Evolutionary conservation across 2,113 vertebrate species (phyloP).

Genomic region (Perca fluviatilis): DNA sequence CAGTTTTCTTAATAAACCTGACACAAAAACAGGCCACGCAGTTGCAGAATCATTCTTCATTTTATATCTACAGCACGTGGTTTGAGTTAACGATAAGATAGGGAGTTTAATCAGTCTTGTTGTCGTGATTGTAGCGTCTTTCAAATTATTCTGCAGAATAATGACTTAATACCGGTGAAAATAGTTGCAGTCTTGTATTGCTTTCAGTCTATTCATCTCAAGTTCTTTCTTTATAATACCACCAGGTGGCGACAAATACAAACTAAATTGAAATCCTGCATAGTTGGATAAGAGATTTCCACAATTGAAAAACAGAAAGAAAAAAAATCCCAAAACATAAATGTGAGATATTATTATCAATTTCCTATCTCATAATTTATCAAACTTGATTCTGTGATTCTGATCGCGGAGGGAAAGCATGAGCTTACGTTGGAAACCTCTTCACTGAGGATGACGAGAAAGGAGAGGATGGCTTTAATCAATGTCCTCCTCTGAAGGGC

Average conservation of each 20-base stretch:
- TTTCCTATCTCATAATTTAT: neutral
- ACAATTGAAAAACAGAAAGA: neutral
- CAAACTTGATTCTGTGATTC: neutral
- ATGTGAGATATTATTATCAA: neutral
- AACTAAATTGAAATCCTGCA: neutral
- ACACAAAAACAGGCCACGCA: neutral
- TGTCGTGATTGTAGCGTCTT: neutral
- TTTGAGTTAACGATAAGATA: neutral
- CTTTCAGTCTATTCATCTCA: neutral
- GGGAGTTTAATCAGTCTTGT: neutral
- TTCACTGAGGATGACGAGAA: neutral
- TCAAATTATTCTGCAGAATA: neutral
- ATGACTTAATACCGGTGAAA: too few species aligned
- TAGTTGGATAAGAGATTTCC: neutral
- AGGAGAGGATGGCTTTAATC: neutral
- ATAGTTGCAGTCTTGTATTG: neutral
- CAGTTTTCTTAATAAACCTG: too few species aligned
- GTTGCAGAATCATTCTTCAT: neutral
- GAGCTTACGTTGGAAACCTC: neutral
- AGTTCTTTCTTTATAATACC: neutral
- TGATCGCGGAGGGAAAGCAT: neutral
- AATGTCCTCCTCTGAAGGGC: neutral
- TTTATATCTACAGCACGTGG: neutral
- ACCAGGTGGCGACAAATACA: conserved; percentile 10
- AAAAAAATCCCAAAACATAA: too few species aligned